Evolutionary conservation across 2,888 invertebrate genomes (phyloP).

Genomic region (Bibio marci): DNA sequence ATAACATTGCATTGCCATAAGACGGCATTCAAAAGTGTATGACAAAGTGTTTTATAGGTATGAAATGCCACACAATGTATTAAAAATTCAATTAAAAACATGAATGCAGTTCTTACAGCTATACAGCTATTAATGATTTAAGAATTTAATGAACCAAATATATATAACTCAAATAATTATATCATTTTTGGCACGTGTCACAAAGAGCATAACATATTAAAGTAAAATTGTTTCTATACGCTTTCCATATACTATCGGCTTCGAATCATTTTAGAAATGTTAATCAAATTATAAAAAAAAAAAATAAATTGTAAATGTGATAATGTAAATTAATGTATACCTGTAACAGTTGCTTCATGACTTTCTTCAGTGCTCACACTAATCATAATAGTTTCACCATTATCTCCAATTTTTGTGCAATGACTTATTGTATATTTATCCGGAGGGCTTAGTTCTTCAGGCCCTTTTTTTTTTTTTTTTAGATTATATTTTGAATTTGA

Average conservation of each 20-base stretch:
- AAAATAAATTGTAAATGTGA: background rate
- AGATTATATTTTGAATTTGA: background rate
- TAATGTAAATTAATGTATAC: slow-evolving; percentile 26
- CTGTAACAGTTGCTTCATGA: slow-evolving; percentile 44
- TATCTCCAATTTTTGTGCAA: slow-evolving; percentile 24
- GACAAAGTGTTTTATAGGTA: no score
- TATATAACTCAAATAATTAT: no score
- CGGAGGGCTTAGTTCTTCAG: background rate
- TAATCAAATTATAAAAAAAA: background rate
- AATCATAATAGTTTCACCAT: slow-evolving; percentile 28
- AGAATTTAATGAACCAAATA: no score
- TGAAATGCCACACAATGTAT: no score
- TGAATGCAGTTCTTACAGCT: no score
- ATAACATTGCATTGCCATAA: no score
- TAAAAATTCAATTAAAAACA: no score
- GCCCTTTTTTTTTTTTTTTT: background rate
- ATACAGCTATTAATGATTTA: no score
- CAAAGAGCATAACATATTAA: no score
- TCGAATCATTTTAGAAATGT: background rate
- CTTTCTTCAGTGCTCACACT: slow-evolving; percentile 41
- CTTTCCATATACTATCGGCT: background rate
- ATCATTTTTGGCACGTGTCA: no score
- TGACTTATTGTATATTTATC: slow-evolving; percentile 34
- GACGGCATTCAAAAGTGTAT: no score
- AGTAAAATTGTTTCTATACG: no score